Conservation (phyloP, 2,113 vertebrate species). For the Mystacornis crossleyi region DNA sequence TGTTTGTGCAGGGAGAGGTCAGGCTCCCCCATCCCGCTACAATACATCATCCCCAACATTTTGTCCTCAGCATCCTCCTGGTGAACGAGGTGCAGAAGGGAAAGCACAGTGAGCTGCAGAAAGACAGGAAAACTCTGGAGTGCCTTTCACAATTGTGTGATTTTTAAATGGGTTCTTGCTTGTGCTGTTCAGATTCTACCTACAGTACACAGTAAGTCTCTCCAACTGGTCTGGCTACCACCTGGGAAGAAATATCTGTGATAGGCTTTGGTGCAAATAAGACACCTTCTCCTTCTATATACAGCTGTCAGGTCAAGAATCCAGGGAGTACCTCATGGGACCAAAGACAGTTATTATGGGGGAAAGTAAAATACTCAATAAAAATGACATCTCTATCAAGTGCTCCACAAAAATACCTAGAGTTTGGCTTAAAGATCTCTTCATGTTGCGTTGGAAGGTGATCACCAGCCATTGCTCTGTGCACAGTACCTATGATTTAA, state of each 20-base stretch:
- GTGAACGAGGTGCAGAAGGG: neutral
- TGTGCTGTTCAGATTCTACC: neutral
- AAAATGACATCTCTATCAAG: neutral
- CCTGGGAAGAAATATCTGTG: neutral
- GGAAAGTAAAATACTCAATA: neutral
- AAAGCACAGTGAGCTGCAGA: neutral
- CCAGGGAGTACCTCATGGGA: neutral
- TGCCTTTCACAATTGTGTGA: neutral
- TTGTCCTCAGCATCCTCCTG: neutral
- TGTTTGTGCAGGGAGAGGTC: neutral
- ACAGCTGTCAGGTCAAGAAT: neutral
- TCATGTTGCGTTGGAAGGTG: neutral
- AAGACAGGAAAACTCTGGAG: neutral
- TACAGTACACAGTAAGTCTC: neutral
- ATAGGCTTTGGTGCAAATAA: neutral
- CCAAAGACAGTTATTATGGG: neutral
- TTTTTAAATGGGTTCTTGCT: neutral
- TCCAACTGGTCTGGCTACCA: neutral
- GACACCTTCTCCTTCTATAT: neutral
- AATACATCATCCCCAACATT: neutral
- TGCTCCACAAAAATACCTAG: neutral
- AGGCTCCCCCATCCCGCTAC: neutral
- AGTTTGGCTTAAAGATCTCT: neutral
- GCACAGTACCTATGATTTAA: neutral
- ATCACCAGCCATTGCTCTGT: neutral